Percentiles rank a stretch among this genome's conserved stretches.
Evolutionary conservation across 2,113 vertebrate genomes (phyloP).

Genomic region (Cettia cetti): DNA sequence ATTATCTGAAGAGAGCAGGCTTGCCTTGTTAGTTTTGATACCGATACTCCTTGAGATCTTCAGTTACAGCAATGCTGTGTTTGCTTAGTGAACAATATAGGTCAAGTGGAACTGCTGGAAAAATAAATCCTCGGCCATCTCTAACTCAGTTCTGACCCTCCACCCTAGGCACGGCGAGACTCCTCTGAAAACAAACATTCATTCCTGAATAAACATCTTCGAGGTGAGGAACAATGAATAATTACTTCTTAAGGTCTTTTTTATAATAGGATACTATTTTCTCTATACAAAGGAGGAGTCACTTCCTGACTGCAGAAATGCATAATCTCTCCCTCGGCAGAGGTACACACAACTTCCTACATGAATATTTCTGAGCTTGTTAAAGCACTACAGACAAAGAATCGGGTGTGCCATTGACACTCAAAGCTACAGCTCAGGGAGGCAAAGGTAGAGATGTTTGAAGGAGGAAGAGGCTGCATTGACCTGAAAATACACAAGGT

Average conservation of each 20-base stretch:
- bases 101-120: constrained; percentile 20
- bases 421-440: neutral
- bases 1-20: neutral
- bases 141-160: neutral
- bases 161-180: neutral
- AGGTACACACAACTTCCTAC: neutral
- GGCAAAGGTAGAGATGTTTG: neutral
- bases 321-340: constrained; percentile 14
- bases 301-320: constrained; percentile 50
- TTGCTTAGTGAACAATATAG: constrained; percentile 32
- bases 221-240: constrained; percentile 63
- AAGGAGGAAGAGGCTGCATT: neutral
- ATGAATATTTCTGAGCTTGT: neutral
- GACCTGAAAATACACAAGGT: neutral
- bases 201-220: constrained; percentile 62
- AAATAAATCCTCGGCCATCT: constrained; percentile 22
- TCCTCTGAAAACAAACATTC: constrained; percentile 45
- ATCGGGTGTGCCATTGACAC: neutral
- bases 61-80: neutral
- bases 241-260: constrained; percentile 51
- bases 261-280: constrained; percentile 31
- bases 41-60: neutral
- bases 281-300: constrained; percentile 50
- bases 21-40: neutral
- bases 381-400: constrained; percentile 26